Evolutionary conservation across 1,140 invertebrate species (phyloP).

Genomic region (Trichonephila clavipes): DNA sequence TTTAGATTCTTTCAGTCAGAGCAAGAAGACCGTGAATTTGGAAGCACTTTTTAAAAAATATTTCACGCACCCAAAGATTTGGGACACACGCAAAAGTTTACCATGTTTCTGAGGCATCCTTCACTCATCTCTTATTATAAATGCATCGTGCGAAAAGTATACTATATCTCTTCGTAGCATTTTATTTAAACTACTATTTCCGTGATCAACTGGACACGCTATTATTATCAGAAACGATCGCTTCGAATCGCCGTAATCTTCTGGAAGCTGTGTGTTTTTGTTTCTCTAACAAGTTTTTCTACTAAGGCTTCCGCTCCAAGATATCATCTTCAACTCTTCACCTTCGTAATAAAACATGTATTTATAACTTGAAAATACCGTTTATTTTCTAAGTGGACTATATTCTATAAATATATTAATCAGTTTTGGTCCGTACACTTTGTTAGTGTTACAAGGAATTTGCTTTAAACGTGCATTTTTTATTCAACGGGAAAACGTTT

Average conservation of each 20-base stretch:
- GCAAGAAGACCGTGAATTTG: constrained; percentile 30
- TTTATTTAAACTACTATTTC: constrained; percentile 34
- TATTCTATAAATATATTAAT: not conserved
- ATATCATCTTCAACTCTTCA: not conserved
- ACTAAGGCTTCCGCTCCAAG: not conserved
- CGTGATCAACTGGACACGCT: constrained; percentile 42
- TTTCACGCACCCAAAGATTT: constrained; percentile 53
- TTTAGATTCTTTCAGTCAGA: no score
- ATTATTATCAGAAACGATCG: constrained; percentile 18
- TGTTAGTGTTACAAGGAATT: no score
- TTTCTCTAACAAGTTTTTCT: not conserved
- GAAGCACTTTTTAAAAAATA: constrained; percentile 23
- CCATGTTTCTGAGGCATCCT: not conserved
- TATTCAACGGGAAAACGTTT: no score
- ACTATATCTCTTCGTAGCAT: not conserved
- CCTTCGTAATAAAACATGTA: not conserved
- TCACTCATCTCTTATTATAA: constrained; percentile 33
- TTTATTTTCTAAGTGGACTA: not conserved
- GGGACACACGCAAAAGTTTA: constrained; percentile 50
- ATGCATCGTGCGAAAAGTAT: not conserved
- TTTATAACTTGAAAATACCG: not conserved
- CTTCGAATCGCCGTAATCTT: constrained; percentile 40
- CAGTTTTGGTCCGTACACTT: no score
- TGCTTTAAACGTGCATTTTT: no score
- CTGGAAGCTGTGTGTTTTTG: constrained; percentile 16